Percentiles rank a stretch among this genome's conserved stretches.
phyloP scores from a whole-genome alignment of 2,888 invertebrate species.

The Hyposoter dolosus region DNA sequence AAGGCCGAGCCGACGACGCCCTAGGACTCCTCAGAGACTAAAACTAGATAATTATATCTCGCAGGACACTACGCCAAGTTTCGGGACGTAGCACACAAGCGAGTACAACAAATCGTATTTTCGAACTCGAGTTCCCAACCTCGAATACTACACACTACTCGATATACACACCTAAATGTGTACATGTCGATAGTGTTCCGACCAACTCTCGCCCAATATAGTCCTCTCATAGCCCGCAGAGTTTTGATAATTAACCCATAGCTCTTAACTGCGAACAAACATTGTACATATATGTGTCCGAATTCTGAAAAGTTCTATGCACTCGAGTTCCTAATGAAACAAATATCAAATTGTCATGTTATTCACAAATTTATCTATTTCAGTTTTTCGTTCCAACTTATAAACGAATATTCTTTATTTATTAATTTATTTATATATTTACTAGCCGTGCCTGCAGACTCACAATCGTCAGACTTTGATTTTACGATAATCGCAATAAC shows the following conservation, averaged over 20 bases:
- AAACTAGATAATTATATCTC: slow-evolving; percentile 62
- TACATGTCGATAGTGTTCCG: slow-evolving; percentile 1
- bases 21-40: slow-evolving; percentile 11
- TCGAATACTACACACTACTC: slow-evolving; percentile 3
- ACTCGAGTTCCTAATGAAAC: background rate
- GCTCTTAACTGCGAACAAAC: background rate
- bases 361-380: too few relatives aligned
- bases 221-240: background rate
- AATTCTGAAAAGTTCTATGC: background rate
- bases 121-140: slow-evolving; percentile 41
- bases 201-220: background rate
- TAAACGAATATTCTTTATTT: too few relatives aligned
- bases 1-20: slow-evolving; percentile 4
- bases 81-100: slow-evolving; percentile 37
- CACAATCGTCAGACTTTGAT: too few relatives aligned
- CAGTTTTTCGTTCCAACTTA: too few relatives aligned
- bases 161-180: background rate
- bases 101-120: slow-evolving; percentile 61
- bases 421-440: too few relatives aligned
- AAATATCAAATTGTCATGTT: background rate
- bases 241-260: background rate
- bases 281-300: background rate
- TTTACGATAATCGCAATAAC: too few relatives aligned
- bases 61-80: slow-evolving; percentile 49
- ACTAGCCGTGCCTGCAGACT: too few relatives aligned